These are phyloP conservation scores for Enteromius thamalakanensis DNA, from an alignment of 2,797 vertebrate species.

Conservation along the genomic window DNA sequence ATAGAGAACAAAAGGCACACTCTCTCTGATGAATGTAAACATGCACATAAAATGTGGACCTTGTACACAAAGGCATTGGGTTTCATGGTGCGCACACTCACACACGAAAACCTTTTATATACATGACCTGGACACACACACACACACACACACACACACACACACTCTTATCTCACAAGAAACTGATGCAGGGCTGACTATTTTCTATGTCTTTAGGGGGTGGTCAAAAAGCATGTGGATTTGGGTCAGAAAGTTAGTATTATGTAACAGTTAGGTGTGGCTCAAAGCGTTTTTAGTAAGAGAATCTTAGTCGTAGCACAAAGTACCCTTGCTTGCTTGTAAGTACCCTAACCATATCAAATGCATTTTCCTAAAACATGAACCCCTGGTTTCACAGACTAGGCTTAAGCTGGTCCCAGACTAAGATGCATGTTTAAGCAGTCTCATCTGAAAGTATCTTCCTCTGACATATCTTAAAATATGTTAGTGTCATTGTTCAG, in stretches of 20 bases:
- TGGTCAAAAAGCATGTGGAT: neutral
- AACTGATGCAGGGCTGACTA: neutral
- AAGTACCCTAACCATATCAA: neutral
- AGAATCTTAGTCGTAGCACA: conserved; percentile 3
- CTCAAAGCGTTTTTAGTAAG: neutral
- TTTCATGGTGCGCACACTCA: neutral
- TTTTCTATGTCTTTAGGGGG: neutral
- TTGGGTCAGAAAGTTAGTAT: conserved; percentile 33
- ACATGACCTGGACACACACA: neutral
- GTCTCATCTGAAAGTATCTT: too few relatives aligned
- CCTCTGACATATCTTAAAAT: too few relatives aligned
- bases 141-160: neutral
- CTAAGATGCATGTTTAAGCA: too few relatives aligned
- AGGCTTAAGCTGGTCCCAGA: too few relatives aligned
- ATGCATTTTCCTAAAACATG: neutral
- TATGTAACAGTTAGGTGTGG: neutral
- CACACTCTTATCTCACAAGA: neutral
- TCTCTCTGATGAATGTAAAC: neutral
- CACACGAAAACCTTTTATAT: neutral
- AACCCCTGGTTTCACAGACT: neutral
- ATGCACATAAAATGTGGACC: conserved; percentile 23
- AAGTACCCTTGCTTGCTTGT: conserved; percentile 1
- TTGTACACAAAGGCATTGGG: conserved; percentile 16
- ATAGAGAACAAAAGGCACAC: conserved; percentile 16
- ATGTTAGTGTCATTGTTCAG: too few relatives aligned